Evolutionary conservation across 2,888 invertebrate genomes (phyloP), one percentile per base, ranked within the genome.

Genomic region (Scaptomyza cyrtandrae): DNA sequence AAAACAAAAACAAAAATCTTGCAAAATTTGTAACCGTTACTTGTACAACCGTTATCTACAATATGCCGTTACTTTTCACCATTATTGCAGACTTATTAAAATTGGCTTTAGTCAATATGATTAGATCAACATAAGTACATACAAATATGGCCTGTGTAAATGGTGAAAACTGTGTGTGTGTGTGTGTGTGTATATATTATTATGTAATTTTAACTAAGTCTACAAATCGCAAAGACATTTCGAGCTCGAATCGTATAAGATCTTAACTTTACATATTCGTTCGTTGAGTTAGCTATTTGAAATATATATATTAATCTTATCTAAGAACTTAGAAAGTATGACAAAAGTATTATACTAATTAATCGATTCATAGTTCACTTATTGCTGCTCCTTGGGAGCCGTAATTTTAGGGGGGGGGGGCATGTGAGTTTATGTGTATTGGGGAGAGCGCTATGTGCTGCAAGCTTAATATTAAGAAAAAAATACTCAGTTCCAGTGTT

Each of bases 401-500:
- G 89, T 87, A 85, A 69, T 65, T 1, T 41, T 41, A 67, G 43
- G 24, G 35, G 46, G 24, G 35, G 46, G 6, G 37, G 31, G 61
- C 46, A 58, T 41, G 65, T 41, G 41, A 10, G 41, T 41, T 1
- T 37, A 6, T 62, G 46, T 63, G 45, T 16, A 46, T 10, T 10
- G 58, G 33, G 62, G 55, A 66, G 76, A 76, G 76, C 77, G 71
- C 80, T 79, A 61, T 64, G 77, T 79, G 80, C 80, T 79, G 77
- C 59, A 44, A 44, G 55, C 77, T 83, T 86, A 86, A 85, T 66
- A 68, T 67, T 86, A 75, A 48, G 63, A 88, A 88, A 83, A 83
- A 88, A 85, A 85, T 85, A 88, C 89, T 85, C 85, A 88, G 85
- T 85, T 85, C 85, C 86, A 80, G 86, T 86, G 88, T 75, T 87